Evolutionary conservation across 2,113 vertebrate species (phyloP), one percentile per base, ranked within the genome.

Genomic region (Platanista minor): DNA sequence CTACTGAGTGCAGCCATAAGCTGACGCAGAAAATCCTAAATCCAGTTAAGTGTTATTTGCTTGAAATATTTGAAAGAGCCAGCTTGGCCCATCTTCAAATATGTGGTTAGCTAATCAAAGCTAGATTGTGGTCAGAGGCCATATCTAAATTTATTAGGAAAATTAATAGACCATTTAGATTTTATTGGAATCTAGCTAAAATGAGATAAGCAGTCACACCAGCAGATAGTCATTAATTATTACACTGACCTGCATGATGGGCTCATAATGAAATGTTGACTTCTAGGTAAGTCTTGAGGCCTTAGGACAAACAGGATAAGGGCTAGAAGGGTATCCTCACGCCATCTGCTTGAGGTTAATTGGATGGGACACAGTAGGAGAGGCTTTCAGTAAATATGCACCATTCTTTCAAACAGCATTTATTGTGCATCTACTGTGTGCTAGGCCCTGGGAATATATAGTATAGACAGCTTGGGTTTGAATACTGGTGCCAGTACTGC

Each of bases 131-230:
- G 98, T 98, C 97, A 97, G 97, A 94, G 98, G 97, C 98, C 98
- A 98, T 98, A 98, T 98, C 98, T 98, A 99, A 99, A 98, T 99
- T 98, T 99, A 98, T 99, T 99, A 98, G 98, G 98, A 97, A 98
- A 98, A 99, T 98, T 99, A 99, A 99, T 98, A 98, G 98, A 98
- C 98, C 98, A 97, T 99, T 98, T 98, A 98, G 98, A 98, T 99
- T 98, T 99, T 98, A 98, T 98, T 98, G 97, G 98, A 98, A 98
- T 98, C 98, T 98, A 98, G 96, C 97, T 98, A 98, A 98, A 98
- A 98, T 96, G 96, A 82, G 96, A 97, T 97, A 98, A 98, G 97
- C 91, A 84, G 97, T 98, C 98, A 96, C 95, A 97, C 88, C 85
- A 98, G 98, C 97, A 98, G 98, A 96, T 97, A 98, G 94, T 98